Base-by-base conservation (phyloP, 2,113 vertebrate species). In the Polypterus bichir region DNA sequence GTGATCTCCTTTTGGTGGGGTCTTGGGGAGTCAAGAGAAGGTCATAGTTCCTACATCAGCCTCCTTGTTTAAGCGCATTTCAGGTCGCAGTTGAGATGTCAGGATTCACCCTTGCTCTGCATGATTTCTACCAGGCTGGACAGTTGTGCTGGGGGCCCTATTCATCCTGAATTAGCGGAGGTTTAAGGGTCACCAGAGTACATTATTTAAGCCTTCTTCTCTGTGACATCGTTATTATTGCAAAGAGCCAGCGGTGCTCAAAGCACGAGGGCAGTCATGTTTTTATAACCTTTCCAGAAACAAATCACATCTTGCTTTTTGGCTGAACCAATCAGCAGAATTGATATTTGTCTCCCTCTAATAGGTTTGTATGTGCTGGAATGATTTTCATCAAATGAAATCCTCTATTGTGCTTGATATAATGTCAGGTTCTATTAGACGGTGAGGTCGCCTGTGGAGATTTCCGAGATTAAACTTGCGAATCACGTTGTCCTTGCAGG, bases 321-420 rank as follows among this genome's bases (percentile, higher is more conserved):
- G 65, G n/a, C 80, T 69, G 70, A 77, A 67, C 64, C 83, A 80
- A 75, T 63, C 75, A 81, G 82, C 81, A 79, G 82, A 81, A 79
- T 80, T 84, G 77, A 81, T 86, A 79, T 84, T 80, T 81, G 76
- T 79, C 47, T 59, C 74, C 70, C 73, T 79, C 71, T 88, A 86
- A 89, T 88, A 83, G 83, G 83, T 83, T 88, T 86, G 84, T 86
- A 81, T 87, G 83, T 83, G 88, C 81, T 84, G 86, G 90, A 93
- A 94, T 91, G 91, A 96, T 93, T 89, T 91, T 87, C 89, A 89
- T 88, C 91, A 91, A 87, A 91, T 76, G 82, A 91, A 89, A 92
- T 89, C 88, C 88, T 90, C 93, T 89, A 97, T 94, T 93, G 92
- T 93, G 91, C 96, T 96, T 96, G 91, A 97, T 92, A 88, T 92